Percentiles rank a stretch among this genome's conserved stretches.
Conservation (phyloP, 2,113 vertebrate genomes). For the Python bivittatus region DNA sequence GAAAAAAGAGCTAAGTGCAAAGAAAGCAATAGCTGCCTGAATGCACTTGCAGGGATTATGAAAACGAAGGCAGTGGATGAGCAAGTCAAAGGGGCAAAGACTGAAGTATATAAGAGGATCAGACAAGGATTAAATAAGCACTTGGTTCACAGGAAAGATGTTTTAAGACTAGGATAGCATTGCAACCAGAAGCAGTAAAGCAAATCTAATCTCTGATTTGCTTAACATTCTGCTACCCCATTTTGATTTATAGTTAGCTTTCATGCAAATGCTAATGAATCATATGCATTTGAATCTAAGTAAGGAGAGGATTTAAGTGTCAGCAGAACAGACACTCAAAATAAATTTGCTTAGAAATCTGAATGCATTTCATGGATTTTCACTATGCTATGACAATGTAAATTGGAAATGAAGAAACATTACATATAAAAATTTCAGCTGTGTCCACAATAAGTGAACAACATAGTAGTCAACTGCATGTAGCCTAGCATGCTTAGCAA, state of each 20-base stretch:
- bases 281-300: background rate
- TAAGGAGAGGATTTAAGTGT: too few relatives aligned
- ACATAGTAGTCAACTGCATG: background rate
- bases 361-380: background rate
- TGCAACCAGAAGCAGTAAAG: background rate
- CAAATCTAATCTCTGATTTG: constrained; percentile 9
- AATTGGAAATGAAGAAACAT: background rate
- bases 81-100: constrained; percentile 6
- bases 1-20: background rate
- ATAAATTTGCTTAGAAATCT: background rate
- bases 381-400: background rate
- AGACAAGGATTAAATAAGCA: constrained; percentile 16
- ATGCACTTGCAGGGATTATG: background rate
- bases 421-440: background rate
- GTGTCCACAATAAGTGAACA: background rate
- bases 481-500: background rate
- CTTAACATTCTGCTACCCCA: background rate
- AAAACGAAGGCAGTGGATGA: background rate
- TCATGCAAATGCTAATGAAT: background rate
- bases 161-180: background rate
- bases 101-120: constrained; percentile 8
- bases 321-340: background rate
- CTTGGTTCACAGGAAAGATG: constrained; percentile 15
- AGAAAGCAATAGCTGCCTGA: background rate
- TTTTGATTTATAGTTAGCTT: constrained; percentile 1